phyloP scores from a whole-genome alignment of 2,888 invertebrate genomes.

The Tromatobia lineatoria region DNA sequence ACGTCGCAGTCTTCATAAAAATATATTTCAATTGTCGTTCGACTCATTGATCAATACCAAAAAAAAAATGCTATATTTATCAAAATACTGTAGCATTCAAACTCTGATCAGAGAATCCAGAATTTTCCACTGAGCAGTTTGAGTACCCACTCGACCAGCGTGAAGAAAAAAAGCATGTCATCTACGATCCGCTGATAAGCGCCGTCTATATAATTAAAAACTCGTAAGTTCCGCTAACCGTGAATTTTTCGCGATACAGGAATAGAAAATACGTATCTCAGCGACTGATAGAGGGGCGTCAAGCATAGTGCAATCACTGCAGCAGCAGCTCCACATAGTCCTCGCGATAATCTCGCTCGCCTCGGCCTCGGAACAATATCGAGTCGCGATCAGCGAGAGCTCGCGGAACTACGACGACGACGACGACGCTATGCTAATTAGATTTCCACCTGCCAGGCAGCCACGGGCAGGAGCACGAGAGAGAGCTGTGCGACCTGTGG shows the following conservation, averaged over 20 bases:
- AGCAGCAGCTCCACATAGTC: conserved; percentile 5
- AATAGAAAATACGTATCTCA: neutral
- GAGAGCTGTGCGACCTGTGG: conserved; percentile 46
- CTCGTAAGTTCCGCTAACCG: neutral
- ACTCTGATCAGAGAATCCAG: neutral
- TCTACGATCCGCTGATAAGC: neutral
- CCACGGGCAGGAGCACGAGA: conserved; percentile 46
- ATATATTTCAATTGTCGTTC: no score
- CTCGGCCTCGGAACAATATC: conserved; percentile 64
- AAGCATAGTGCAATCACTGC: neutral
- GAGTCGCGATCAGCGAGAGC: conserved; percentile 62
- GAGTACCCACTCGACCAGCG: neutral
- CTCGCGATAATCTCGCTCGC: conserved; percentile 55
- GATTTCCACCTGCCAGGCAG: conserved; percentile 66
- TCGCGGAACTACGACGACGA: conserved; percentile 53
- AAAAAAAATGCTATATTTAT: no score
- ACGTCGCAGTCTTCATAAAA: no score
- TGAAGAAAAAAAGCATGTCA: neutral
- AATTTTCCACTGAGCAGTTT: neutral
- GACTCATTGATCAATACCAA: no score
- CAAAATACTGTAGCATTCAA: neutral
- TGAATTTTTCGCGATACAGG: neutral
- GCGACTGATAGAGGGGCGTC: neutral
- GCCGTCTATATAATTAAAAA: neutral
- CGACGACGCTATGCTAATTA: conserved; percentile 68